Evolutionary conservation across 2,888 invertebrate species (phyloP), one percentile per base, ranked within the genome.

Genomic region (Parnassius glacialis): DNA sequence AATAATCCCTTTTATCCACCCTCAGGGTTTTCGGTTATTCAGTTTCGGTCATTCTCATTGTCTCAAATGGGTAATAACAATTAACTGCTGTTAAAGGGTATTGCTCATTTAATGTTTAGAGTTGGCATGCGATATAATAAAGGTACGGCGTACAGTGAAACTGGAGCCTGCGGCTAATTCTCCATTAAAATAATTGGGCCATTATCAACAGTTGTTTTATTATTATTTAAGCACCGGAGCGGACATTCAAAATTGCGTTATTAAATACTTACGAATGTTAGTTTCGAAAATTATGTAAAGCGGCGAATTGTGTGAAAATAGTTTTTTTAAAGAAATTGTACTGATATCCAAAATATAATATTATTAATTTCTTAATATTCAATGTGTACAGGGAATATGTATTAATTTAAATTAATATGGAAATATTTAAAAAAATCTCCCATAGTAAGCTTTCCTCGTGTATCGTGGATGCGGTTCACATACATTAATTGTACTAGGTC

Each of bases 41-140:
- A 69, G 63, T 71, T 75, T 68, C 61, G 70, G 68, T 65, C 69
- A 65, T 74, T 75, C 65, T 60, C 73, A 71, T 70, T 71, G 74
- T 72, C 73, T 71, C 69, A 69, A 73, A 78, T 59, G 65, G 65
- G 75, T 75, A 74, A 78, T 79, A 76, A 80, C 78, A 81, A 78
- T 84, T 76, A 81, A 69, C 68, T 66, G 62, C 65, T 69, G 77
- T 76, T 79, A 79, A 66, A 68, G 66, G 65, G 80, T 83, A 85
- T 79, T 73, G 76, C 74, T 67, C 73, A 69, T 80, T 80, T 81
- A 77, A 80, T 79, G 77, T 69, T 70, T 68, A 72, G 68, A 72
- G 72, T 74, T 73, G 72, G 70, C 74, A 70, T 70, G 74, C 72
- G 48, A 43, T 65, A 70, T 61, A 59, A 66, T 61, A 59, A 66